Base-by-base conservation (phyloP, 2,797 vertebrate species). In the Apogon talboti region DNA sequence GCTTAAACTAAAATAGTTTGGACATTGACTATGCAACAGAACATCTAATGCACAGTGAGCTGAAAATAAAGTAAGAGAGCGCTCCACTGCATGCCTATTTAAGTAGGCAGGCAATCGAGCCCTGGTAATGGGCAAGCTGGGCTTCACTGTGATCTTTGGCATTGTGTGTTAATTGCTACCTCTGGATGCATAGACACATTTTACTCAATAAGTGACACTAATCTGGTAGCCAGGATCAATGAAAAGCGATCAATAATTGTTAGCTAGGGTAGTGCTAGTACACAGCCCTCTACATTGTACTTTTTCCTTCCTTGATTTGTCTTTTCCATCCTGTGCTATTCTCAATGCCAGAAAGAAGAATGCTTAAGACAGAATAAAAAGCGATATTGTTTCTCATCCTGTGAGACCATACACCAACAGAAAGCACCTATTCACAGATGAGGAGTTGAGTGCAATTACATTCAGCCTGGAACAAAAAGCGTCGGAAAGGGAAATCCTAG, bases 121-220 rank as follows among this genome's bases (percentile, higher is more conserved):
- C 40, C 44, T 42, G 47, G 48, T 30, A 74, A 68, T 15, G 21
- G 28, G 55, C 21, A 50, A 43, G 44, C 61, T 40, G 73, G 56
- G 45, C 60, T 45, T 43, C 15, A 14, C 54, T 51, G 47, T 40
- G 28, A 56, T 81, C 81, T 90, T 90, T 87, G 82, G 77, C 74
- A 69, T 73, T 64, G 35, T 66, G 41, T 67, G 65, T 61, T 69
- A 83, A 76, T 72, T 79, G 81, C 84, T 89, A 79, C 69, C 55
- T 76, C 58, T 71, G 65, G 54, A 79, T 85, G 84, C 78, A 86
- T 58, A 74, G 75, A 82, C 82, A 75, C 71, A 63, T 65, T 81
- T 66, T 61, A 65, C 70, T 55, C 21, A 60, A 51, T 30, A 57
- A 52, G 47, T 15, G 28, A 43, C 66, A 62, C 51, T 45, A 65